phyloP scores from a whole-genome alignment of 2,113 vertebrate species.

The Shinisaurus crocodilurus region DNA sequence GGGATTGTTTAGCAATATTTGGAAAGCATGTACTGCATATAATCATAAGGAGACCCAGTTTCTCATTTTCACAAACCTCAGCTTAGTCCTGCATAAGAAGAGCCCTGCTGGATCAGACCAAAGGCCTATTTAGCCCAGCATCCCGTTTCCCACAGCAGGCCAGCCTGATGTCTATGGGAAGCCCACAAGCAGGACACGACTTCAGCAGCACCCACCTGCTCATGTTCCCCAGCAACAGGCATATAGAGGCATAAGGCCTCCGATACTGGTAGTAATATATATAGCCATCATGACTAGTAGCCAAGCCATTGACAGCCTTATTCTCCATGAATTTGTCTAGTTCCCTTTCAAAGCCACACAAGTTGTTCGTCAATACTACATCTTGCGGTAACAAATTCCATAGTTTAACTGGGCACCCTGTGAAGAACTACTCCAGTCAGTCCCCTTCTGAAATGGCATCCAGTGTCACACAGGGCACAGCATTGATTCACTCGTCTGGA shows the following conservation, averaged over 20 bases:
- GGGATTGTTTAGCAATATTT: not conserved
- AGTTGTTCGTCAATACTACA: too few relatives aligned
- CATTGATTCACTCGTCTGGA: not conserved
- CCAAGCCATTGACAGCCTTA: too few relatives aligned
- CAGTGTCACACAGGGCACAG: rapidly evolving
- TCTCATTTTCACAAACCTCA: not conserved
- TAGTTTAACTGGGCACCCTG: too few relatives aligned
- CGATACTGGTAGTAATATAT: too few relatives aligned
- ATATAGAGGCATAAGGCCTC: too few relatives aligned
- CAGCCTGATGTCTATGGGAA: not conserved
- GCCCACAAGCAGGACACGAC: not conserved
- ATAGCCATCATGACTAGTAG: too few relatives aligned
- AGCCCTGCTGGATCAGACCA: too few relatives aligned
- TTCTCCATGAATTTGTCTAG: too few relatives aligned
- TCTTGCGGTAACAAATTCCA: too few relatives aligned
- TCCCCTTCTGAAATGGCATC: not conserved
- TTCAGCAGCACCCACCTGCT: not conserved
- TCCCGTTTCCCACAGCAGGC: not conserved
- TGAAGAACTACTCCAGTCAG: not conserved
- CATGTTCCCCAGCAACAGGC: too few relatives aligned
- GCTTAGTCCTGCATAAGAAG: rapidly evolving
- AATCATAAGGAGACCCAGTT: not conserved
- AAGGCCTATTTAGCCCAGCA: not conserved
- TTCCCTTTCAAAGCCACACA: too few relatives aligned
- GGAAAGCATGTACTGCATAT: not conserved